Base-by-base conservation (phyloP, 2,888 invertebrate species). In the Napeogenes inachia region DNA sequence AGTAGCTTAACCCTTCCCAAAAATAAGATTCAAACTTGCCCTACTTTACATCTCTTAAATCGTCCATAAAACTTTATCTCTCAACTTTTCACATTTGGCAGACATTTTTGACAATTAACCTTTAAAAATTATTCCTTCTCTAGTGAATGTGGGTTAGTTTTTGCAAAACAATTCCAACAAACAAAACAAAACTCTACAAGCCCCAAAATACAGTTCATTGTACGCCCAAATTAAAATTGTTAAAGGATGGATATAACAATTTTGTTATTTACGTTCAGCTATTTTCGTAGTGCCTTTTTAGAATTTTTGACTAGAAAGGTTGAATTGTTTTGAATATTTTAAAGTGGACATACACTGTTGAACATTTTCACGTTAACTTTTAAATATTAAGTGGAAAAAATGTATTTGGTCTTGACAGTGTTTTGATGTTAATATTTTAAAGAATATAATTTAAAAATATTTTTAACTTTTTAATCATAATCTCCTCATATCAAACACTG, bases 61-160 rank as follows among this genome's bases (percentile, higher is more conserved):
- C 69, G 65, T 65, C 66, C 67, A 70, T 73, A 71, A 70, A 71
- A 74, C 74, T 74, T 72, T 74, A 75, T 66, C 60, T 68, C 61
- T 54, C 68, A 80, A 81, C 75, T 80, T 79, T 73, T 67, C 73
- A 75, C 79, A 80, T 76, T 78, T 77, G 75, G 75, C 77, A 75
- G 75, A 73, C 74, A 75, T 77, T 75, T 80, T 79, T 77, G 73
- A 71, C 75, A 75, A 81, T 79, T 78, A 78, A 76, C 75, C 76
- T 75, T 75, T 76, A 73, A 75, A 76, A 77, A 74, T 73, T 71
- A 70, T 66, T 65, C 72, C 66, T 70, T 64, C 69, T 70, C 55
- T 60, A 63, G 56, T 59, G 61, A 68, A 71, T 67, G 62, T 67
- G 54, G 67, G 67, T 55, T 62, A 59, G 61, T 56, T 61, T 50